A percentile compares a stretch with the other conserved stretches of the same genome.
phyloP scores from a whole-genome alignment of 2,888 invertebrate species.

The Drosophila pullipes region DNA sequence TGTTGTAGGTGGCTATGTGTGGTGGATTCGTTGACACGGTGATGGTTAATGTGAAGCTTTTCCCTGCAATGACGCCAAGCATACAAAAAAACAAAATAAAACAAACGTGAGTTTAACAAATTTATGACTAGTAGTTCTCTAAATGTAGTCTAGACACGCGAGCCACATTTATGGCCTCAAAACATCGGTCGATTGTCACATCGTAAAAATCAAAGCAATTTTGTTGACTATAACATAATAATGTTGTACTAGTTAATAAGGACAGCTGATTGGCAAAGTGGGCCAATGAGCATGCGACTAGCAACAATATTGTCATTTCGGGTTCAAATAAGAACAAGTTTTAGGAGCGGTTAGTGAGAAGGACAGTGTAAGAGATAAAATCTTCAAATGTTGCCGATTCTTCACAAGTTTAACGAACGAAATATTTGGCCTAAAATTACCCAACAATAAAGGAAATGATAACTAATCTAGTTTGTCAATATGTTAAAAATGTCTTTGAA shows the following conservation, averaged over 20 bases:
- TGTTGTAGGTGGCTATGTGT: constrained; percentile 98
- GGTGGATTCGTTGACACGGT: constrained; percentile 97
- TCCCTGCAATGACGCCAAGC: constrained; percentile 89
- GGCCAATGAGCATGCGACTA: constrained; percentile 10
- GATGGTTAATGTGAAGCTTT: constrained; percentile 98
- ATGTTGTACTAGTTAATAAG: constrained; percentile 5
- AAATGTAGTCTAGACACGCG: constrained; percentile 49
- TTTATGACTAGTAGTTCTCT: constrained; percentile 44
- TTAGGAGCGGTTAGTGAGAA: neutral
- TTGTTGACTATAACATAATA: constrained; percentile 53
- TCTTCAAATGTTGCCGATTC: neutral
- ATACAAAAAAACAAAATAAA: constrained; percentile 20
- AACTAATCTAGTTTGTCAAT: neutral
- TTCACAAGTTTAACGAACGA: neutral
- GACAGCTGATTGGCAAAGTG: neutral
- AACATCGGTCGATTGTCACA: constrained; percentile 68
- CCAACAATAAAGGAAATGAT: neutral
- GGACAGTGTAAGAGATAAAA: neutral
- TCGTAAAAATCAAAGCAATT: constrained; percentile 56
- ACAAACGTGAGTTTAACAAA: constrained; percentile 36
- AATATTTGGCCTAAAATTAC: neutral
- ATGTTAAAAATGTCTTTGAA: neutral
- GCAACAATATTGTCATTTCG: neutral
- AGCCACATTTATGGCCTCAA: constrained; percentile 38
- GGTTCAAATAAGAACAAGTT: neutral